Evolutionary conservation across 2,888 invertebrate genomes (phyloP).

Genomic region (Mayetiola destructor): DNA sequence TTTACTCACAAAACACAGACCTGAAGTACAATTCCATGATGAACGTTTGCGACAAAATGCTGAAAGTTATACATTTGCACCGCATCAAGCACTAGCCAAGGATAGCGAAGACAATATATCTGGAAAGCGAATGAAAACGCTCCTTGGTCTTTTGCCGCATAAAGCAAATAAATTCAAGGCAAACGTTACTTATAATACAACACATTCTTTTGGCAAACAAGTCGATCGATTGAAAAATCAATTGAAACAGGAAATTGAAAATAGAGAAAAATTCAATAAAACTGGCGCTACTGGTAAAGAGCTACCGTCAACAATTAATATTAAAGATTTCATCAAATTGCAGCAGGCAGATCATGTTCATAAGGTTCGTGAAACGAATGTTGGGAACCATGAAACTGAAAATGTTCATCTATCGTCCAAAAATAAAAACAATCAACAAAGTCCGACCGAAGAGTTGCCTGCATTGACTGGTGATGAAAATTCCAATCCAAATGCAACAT

Average conservation of each 20-base stretch:
- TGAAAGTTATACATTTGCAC: conserved; percentile 23
- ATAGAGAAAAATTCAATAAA: neutral
- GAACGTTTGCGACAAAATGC: conserved; percentile 28
- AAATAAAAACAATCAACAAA: neutral
- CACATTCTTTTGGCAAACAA: neutral
- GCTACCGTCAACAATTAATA: neutral
- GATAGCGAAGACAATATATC: conserved; percentile 21
- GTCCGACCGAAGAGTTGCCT: conserved; percentile 9
- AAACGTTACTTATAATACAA: neutral
- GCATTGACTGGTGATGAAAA: neutral
- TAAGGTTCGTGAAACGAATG: conserved; percentile 37
- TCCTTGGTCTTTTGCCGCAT: conserved; percentile 25
- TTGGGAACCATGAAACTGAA: conserved; percentile 37
- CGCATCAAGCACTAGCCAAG: conserved; percentile 11
- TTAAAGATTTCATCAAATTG: neutral
- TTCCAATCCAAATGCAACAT: conserved; percentile 21
- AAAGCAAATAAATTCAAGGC: conserved; percentile 20
- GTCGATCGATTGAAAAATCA: neutral
- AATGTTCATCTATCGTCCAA: conserved; percentile 4
- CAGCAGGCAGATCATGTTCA: conserved; percentile 25
- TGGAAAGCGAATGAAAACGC: conserved; percentile 22
- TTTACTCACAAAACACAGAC: conserved; percentile 46
- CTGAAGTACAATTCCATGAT: conserved; percentile 48
- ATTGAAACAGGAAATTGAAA: neutral
- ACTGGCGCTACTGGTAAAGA: neutral